Evolutionary conservation across 1,140 invertebrate species (phyloP).

Genomic region (Lordiphosa collinella): DNA sequence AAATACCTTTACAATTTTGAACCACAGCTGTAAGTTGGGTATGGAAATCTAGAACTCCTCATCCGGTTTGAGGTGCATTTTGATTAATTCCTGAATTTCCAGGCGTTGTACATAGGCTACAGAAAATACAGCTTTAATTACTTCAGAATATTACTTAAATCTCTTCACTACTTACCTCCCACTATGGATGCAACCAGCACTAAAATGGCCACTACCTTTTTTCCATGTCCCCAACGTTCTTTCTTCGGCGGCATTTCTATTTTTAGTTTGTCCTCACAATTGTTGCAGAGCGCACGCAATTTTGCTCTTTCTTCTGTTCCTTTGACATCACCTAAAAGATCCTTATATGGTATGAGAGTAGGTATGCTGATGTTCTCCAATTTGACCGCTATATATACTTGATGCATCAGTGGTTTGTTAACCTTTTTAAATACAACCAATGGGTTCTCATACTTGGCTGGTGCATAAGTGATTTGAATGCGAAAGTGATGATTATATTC

Average conservation of each 20-base stretch:
- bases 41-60: neutral
- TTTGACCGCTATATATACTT: constrained; percentile 9
- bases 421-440: constrained; percentile 13
- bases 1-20: too few relatives aligned
- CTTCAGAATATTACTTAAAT: neutral
- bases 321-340: neutral
- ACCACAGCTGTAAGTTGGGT: too few relatives aligned
- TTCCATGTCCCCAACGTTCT: neutral
- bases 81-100: neutral
- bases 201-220: neutral
- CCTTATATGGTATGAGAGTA: neutral
- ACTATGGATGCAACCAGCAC: neutral
- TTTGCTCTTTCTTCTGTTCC: neutral
- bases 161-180: constrained; percentile 1
- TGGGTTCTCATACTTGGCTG: neutral
- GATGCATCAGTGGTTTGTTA: neutral
- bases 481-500: constrained; percentile 27
- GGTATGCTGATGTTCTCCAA: neutral
- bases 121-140: neutral
- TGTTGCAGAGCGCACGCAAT: neutral
- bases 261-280: neutral
- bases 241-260: too few relatives aligned
- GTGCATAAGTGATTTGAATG: constrained; percentile 5
- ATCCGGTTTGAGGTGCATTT: neutral
- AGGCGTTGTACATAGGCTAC: constrained; percentile 3